Conservation (phyloP, 1,140 invertebrate species). For the Bombus soroeensis region DNA sequence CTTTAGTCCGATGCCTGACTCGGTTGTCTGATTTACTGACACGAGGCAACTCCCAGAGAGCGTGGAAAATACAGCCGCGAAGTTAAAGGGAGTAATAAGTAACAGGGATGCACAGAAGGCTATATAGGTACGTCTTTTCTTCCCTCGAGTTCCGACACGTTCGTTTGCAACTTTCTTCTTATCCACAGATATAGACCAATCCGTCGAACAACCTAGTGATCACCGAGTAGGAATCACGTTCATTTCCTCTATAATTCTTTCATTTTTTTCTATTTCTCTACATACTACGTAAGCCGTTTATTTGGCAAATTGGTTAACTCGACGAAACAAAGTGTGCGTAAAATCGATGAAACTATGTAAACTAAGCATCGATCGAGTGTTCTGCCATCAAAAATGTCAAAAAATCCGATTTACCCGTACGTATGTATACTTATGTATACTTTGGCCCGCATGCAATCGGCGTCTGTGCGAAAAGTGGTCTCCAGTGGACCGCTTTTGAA, state of each 20-base stretch:
- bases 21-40: slow-evolving; percentile 23
- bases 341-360: too few species aligned
- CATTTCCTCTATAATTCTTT: neutral
- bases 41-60: slow-evolving; percentile 4
- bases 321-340: too few species aligned
- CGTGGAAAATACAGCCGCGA: neutral
- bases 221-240: neutral
- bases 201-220: neutral
- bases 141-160: neutral
- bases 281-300: too few species aligned
- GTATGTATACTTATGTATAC: too few species aligned
- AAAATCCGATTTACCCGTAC: too few species aligned
- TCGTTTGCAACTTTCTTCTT: slow-evolving; percentile 3
- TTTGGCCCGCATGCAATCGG: too few species aligned
- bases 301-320: too few species aligned
- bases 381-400: too few species aligned
- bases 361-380: too few species aligned
- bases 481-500: neutral
- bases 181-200: neutral
- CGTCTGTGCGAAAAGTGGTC: neutral
- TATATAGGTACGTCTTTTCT: slow-evolving; percentile 5
- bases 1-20: neutral
- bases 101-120: neutral
- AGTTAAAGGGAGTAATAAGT: slow-evolving; percentile 10
- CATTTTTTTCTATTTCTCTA: neutral